Evolutionary conservation across 2,888 invertebrate species (phyloP).

Genomic region (Polydrusus pterygomalis): DNA sequence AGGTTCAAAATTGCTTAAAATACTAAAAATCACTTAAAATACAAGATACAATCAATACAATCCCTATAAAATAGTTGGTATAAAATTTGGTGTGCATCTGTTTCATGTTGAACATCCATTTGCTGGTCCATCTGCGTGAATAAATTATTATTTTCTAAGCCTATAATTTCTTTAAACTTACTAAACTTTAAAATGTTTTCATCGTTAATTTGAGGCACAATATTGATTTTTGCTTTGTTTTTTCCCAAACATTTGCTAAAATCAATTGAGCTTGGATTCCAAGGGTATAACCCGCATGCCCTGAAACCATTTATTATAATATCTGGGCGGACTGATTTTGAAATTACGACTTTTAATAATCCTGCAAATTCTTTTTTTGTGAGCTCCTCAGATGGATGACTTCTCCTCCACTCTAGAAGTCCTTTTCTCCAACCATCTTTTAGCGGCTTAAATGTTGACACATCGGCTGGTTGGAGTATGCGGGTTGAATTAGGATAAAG

Average conservation of each 20-base stretch:
- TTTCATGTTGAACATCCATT: too few relatives aligned
- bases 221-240: slow-evolving; percentile 28
- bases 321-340: slow-evolving; percentile 32
- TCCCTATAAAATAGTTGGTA: too few relatives aligned
- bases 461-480: slow-evolving; percentile 56
- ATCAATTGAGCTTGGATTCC: slow-evolving; percentile 46
- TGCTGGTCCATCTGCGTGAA: too few relatives aligned
- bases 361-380: slow-evolving; percentile 31
- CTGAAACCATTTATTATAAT: slow-evolving; percentile 51
- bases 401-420: slow-evolving; percentile 61
- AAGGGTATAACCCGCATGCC: slow-evolving; percentile 55
- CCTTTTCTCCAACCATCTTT: slow-evolving; percentile 41
- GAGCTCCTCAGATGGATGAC: slow-evolving; percentile 51
- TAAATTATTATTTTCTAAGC: slow-evolving; percentile 10
- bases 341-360: slow-evolving; percentile 30
- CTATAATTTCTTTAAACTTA: slow-evolving; percentile 46
- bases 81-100: too few relatives aligned
- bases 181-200: slow-evolving; percentile 28
- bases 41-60: too few relatives aligned
- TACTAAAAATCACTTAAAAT: too few relatives aligned
- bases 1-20: too few relatives aligned
- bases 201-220: slow-evolving; percentile 14
- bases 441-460: slow-evolving; percentile 60
- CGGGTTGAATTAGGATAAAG: slow-evolving; percentile 62
- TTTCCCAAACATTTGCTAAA: slow-evolving; percentile 50